Percentiles rank a stretch among this genome's conserved stretches.
Conservation (phyloP, 2,113 vertebrate species). For the Scopus umbretta region DNA sequence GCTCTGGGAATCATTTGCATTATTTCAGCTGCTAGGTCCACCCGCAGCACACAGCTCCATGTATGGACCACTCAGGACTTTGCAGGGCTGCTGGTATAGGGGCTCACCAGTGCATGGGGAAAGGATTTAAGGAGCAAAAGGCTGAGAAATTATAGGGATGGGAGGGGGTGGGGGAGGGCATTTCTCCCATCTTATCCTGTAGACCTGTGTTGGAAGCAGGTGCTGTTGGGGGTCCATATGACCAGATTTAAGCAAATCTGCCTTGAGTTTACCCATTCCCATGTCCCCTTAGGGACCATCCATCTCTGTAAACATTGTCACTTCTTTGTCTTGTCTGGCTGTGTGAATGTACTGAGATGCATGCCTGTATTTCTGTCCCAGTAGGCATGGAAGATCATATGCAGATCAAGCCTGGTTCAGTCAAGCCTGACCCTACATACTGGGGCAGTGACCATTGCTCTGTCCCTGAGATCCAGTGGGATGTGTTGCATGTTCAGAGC, state of each 20-base stretch:
- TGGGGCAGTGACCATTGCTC: background rate
- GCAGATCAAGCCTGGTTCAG: background rate
- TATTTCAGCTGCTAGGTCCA: background rate
- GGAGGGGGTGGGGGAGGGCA: background rate
- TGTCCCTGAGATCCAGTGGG: background rate
- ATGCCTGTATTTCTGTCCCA: constrained; percentile 34
- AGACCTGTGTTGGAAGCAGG: background rate
- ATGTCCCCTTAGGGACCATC: background rate
- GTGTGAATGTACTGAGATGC: constrained; percentile 56
- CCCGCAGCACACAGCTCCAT: background rate
- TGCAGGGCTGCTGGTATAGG: background rate
- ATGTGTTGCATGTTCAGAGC: background rate
- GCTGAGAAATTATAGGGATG: background rate
- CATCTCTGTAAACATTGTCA: constrained; percentile 29
- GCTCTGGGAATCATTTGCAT: background rate
- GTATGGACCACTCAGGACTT: background rate
- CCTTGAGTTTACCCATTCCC: background rate
- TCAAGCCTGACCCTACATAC: background rate
- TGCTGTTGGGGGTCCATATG: background rate
- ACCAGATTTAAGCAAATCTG: constrained; percentile 21
- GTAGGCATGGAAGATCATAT: background rate
- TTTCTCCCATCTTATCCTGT: background rate
- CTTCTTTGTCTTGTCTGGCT: constrained; percentile 47
- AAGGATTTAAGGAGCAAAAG: background rate
- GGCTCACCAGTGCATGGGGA: background rate